phyloP scores from a whole-genome alignment of 2,113 vertebrate genomes.

The Chrysemys picta region DNA sequence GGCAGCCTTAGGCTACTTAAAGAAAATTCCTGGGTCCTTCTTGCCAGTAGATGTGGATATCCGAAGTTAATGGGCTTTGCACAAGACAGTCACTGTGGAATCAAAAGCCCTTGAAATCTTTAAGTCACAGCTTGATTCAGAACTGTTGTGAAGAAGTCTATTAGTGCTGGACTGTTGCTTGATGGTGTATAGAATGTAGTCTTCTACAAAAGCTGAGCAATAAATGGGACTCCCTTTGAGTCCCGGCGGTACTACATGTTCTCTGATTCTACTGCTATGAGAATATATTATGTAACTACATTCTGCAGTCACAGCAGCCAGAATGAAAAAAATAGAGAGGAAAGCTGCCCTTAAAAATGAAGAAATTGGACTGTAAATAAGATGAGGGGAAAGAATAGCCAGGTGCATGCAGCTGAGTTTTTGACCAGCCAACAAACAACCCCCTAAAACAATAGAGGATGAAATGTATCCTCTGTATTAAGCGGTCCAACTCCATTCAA shows the following conservation, averaged over 20 bases:
- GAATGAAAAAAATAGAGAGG: not conserved
- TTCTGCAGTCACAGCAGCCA: rapidly evolving
- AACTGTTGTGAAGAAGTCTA: rapidly evolving
- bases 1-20: rapidly evolving
- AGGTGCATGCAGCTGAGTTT: not conserved
- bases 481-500: not conserved
- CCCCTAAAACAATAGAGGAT: not conserved
- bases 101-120: not conserved
- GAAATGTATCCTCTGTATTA: not conserved
- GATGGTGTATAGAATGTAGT: not conserved
- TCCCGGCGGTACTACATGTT: not conserved
- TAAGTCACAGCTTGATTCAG: not conserved
- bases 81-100: not conserved
- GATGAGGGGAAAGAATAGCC: not conserved
- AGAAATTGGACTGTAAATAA: not conserved
- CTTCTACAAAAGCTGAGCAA: not conserved
- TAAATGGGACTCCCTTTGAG: not conserved
- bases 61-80: not conserved
- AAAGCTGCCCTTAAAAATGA: not conserved
- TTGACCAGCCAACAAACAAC: not conserved
- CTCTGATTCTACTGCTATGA: not conserved
- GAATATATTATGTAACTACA: not conserved
- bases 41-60: too few relatives aligned
- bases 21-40: not conserved
- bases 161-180: not conserved